Evolutionary conservation across 2,888 invertebrate genomes (phyloP).

Genomic region (Zygogramma bicolorata): DNA sequence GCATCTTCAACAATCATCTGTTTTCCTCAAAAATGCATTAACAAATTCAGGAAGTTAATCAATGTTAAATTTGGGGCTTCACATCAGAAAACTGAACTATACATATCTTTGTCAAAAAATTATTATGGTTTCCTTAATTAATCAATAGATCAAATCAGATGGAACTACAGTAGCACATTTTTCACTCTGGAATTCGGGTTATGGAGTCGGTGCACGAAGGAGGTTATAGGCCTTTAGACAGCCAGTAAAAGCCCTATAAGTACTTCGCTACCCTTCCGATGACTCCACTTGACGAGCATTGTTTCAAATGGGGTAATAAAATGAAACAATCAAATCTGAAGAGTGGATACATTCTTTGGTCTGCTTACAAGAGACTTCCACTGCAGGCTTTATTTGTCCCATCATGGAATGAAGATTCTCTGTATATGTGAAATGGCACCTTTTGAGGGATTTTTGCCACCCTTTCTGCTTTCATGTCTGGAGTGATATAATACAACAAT

Average conservation of each 20-base stretch:
- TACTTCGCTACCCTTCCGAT: constrained; percentile 44
- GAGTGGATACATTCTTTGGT: constrained; percentile 24
- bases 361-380: constrained; percentile 3
- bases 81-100: too few species aligned
- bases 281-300: constrained; percentile 51
- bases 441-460: background rate
- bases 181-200: constrained; percentile 18
- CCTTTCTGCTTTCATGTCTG: background rate
- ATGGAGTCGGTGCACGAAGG: constrained; percentile 30
- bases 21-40: too few species aligned
- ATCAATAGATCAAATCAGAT: background rate
- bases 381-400: background rate
- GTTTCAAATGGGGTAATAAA: constrained; percentile 57
- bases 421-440: background rate
- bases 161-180: background rate
- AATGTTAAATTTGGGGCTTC: too few species aligned
- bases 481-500: background rate
- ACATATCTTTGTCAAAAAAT: too few species aligned
- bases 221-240: constrained; percentile 38
- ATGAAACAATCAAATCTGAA: constrained; percentile 52
- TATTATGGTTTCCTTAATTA: too few species aligned
- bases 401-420: background rate
- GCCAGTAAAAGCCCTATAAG: constrained; percentile 37
- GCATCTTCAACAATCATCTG: too few species aligned
- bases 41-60: too few species aligned